Conservation (phyloP, 1,140 invertebrate species). For the Ostrea edulis region DNA sequence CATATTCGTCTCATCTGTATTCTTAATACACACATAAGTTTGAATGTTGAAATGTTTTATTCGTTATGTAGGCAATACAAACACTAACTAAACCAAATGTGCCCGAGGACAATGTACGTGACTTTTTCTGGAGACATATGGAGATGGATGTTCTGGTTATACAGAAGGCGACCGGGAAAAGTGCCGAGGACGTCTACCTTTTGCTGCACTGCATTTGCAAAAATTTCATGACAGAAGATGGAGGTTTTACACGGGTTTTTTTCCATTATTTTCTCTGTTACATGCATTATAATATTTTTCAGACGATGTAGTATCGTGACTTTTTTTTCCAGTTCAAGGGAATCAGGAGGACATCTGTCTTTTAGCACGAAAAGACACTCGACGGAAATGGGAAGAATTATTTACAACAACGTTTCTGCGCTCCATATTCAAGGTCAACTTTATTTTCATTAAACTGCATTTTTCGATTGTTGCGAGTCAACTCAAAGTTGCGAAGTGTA, state of each 20-base stretch:
- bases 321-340: background rate
- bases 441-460: background rate
- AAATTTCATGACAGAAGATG: background rate
- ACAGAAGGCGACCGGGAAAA: constrained; percentile 57
- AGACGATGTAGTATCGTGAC: background rate
- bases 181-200: constrained; percentile 65
- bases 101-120: constrained; percentile 17
- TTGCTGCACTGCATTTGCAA: constrained; percentile 61
- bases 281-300: background rate
- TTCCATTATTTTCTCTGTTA: background rate
- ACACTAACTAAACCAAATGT: constrained; percentile 59
- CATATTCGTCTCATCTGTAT: background rate
- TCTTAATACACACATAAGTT: background rate
- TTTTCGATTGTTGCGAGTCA: too few species aligned
- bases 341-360: background rate
- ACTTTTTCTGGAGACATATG: constrained; percentile 64
- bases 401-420: constrained; percentile 53
- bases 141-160: constrained; percentile 60
- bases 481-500: background rate
- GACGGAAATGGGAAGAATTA: constrained; percentile 60
- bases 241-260: background rate
- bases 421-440: constrained; percentile 48
- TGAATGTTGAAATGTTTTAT: background rate
- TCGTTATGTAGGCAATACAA: constrained; percentile 40
- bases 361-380: background rate